Evolutionary conservation across 2,888 invertebrate species (phyloP).

Genomic region (Oscheius sp.): DNA sequence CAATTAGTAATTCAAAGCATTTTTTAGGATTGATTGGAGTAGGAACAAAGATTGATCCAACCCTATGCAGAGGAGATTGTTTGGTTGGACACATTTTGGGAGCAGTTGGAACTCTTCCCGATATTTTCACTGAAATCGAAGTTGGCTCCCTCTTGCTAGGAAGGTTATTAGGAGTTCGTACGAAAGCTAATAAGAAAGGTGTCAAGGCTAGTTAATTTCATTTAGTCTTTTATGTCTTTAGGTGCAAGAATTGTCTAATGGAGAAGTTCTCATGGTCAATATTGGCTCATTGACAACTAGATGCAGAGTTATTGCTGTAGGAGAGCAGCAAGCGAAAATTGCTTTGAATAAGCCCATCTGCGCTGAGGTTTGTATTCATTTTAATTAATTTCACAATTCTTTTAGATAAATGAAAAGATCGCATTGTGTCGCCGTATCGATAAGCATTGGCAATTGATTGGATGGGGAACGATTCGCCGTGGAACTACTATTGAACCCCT

Average conservation of each 20-base stretch:
- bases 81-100: slow-evolving; percentile 92
- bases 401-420: slow-evolving; percentile 85
- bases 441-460: slow-evolving; percentile 99
- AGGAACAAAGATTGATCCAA: slow-evolving; percentile 98
- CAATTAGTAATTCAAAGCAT: slow-evolving; percentile 58
- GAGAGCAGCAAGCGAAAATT: slow-evolving; percentile 80
- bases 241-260: slow-evolving; percentile 50
- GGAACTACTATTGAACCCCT: slow-evolving; percentile 91
- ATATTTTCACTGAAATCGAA: slow-evolving; percentile 82
- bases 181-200: slow-evolving; percentile 98
- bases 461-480: slow-evolving; percentile 98
- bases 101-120: slow-evolving; percentile 94
- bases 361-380: slow-evolving; percentile 79
- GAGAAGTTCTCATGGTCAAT: slow-evolving; percentile 84
- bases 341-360: slow-evolving; percentile 93
- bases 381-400: neutral
- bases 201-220: too few relatives aligned
- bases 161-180: slow-evolving; percentile 93
- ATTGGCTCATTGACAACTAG: slow-evolving; percentile 98
- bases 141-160: slow-evolving; percentile 96
- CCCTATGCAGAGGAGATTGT: slow-evolving; percentile 95
- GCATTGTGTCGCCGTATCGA: slow-evolving; percentile 98
- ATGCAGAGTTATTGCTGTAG: slow-evolving; percentile 75
- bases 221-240: slow-evolving; percentile 71
- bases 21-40: slow-evolving; percentile 89